Evolutionary conservation across 2,888 invertebrate species (phyloP), one percentile per base, ranked within the genome.

Genomic region (Dynastes hyllus): DNA sequence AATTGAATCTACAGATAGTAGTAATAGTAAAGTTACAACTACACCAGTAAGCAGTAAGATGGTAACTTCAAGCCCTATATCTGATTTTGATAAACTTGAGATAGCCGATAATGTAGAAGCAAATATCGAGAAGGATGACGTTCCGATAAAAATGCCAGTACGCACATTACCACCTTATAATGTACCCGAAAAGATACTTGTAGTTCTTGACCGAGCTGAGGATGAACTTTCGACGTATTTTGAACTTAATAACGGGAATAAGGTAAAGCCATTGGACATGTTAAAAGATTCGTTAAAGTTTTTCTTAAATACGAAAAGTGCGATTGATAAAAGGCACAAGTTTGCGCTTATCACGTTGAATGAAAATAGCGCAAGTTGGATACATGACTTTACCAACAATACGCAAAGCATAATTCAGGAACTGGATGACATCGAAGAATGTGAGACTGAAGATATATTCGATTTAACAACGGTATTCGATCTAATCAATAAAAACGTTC

Each of bases 341-440:
- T 94, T 91, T 90, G 93, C 93, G 32, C 85, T 94, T 51, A 86
- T 93, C 69, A 86, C 91, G 5, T 84, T 94, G 69, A 91, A 92
- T 84, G 90, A 91, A 67, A 88, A 90, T 53, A 89, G 90, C 79
- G 89, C 90, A 2, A 87, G 86, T 55, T 92, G 92, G 92, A 82
- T 92, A 55, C 90, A 91, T 83, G 91, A 92, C 82, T 95, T 94
- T 83, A 94, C 94, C 0, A 92, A 86, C 83, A 92, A 93, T 84
- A 85, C 92, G 1, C 91, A 91, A 82, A 92, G 91, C 77, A 89
- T 95, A 55, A 87, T 92, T 0, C 89, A 89, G 79, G 87, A 89
- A 6, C 87, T 95, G 82, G 92, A 93, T 78, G 91, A 91, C 81
- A 85, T 93, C 6, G 85, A 88, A 2, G 92, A 92, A 82, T 91